Conservation (phyloP, 2,888 invertebrate genomes). For the Lepidochrysops patricia region DNA sequence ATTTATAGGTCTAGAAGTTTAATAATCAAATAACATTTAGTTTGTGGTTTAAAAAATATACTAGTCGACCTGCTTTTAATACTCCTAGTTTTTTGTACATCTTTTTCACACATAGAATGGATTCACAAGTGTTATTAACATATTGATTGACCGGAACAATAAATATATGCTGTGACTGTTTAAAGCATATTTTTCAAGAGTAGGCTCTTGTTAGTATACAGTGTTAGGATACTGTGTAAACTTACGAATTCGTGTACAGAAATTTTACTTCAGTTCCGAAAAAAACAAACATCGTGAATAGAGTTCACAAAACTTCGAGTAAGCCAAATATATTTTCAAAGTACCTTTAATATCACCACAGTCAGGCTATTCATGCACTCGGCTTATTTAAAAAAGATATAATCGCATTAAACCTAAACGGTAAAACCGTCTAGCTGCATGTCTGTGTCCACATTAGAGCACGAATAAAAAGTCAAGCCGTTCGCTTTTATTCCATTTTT, state of each 20-base stretch:
- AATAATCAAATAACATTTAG: too few species aligned
- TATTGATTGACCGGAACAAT: too few species aligned
- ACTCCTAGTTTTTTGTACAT: too few species aligned
- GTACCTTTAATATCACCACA: neutral
- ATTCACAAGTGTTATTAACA: too few species aligned
- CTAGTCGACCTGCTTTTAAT: too few species aligned
- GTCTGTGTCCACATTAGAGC: neutral
- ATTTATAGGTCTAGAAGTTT: too few species aligned
- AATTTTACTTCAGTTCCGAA: neutral
- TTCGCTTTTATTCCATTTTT: constrained; percentile 8
- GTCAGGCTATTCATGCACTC: neutral
- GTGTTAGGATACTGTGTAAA: too few species aligned
- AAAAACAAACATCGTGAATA: neutral
- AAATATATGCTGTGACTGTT: too few species aligned
- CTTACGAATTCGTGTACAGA: neutral
- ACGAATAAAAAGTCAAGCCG: constrained; percentile 7
- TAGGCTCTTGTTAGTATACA: too few species aligned
- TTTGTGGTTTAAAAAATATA: too few species aligned
- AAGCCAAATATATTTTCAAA: neutral
- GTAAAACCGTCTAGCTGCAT: neutral
- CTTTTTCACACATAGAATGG: too few species aligned
- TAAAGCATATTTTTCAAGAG: neutral
- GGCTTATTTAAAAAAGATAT: neutral
- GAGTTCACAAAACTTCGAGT: neutral
- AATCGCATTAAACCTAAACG: neutral